Evolutionary conservation across 2,888 invertebrate species (phyloP), one percentile per base, ranked within the genome.

Genomic region (Belgica antarctica): DNA sequence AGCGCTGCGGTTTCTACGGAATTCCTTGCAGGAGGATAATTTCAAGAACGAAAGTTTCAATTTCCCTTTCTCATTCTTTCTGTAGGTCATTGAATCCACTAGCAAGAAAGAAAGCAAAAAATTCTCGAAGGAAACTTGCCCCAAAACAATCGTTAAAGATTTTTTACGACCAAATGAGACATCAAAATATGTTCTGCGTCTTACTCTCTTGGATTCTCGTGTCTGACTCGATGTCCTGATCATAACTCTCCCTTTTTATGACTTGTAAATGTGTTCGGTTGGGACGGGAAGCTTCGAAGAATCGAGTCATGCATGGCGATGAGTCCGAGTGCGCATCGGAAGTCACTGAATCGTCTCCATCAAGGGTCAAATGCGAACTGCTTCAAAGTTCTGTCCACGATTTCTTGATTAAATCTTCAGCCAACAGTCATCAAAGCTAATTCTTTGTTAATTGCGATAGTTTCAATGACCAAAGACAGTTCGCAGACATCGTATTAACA

Each of bases 151-250:
- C 63, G 28, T 63, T 41, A 63, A 63, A 63, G 19, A 31, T 12
- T 41, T 63, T 63, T 63, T 63, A 63, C 27, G 2, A 25, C 63
- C 63, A 62, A 57, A 62, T 34, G 34, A 34, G 62, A 62, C 62
- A 31, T 62, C 31, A 62, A 46, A 12, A 12, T 46, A 12, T 46
- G 4, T 46, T 46, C 15, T 46, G 7, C 46, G 3, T 7, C 15
- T 46, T 46, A 3, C 15, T 12, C 17, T 15, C 46, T 46, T 46
- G 46, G 46, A 31, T 46, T 8, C 34, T 31, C 34, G 31, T 62
- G 62, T 62, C 31, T 31, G 27, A 17, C 27, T 62, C 62, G 24
- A 22, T 46, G 63, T 63, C 63, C 63, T 63, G 63, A 63, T 63
- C 63, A 63, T 63, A 63, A 63, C 41, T 63, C 41, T 24, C 41